phyloP scores from a whole-genome alignment of 2,888 invertebrate genomes.

The Leistus spinibarbis region DNA sequence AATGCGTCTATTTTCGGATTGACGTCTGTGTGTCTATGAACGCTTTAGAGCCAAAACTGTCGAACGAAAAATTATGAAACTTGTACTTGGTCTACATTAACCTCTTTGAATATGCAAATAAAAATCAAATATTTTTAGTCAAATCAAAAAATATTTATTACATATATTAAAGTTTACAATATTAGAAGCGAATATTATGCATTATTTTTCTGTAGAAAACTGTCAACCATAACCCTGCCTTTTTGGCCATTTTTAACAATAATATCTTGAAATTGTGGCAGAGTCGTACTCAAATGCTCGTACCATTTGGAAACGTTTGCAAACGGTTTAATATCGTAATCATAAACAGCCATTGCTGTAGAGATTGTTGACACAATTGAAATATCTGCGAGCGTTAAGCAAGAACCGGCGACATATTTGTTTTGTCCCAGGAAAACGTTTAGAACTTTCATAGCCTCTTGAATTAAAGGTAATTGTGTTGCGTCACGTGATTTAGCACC shows the following conservation, averaged over 20 bases:
- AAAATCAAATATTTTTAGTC: neutral
- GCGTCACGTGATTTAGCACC: slow-evolving; percentile 46
- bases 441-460: slow-evolving; percentile 55
- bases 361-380: slow-evolving; percentile 56
- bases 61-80: too few relatives aligned
- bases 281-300: neutral
- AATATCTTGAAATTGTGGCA: slow-evolving; percentile 25
- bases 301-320: slow-evolving; percentile 17
- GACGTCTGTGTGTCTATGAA: too few relatives aligned
- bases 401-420: slow-evolving; percentile 58
- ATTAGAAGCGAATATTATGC: neutral
- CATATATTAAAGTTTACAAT: too few relatives aligned
- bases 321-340: slow-evolving; percentile 24
- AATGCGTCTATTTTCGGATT: too few relatives aligned
- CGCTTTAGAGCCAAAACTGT: too few relatives aligned
- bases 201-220: slow-evolving; percentile 3
- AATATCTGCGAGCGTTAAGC: slow-evolving; percentile 61
- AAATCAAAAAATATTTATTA: neutral
- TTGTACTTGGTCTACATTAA: too few relatives aligned
- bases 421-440: slow-evolving; percentile 54
- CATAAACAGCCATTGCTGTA: slow-evolving; percentile 43
- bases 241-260: slow-evolving; percentile 23
- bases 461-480: slow-evolving; percentile 45
- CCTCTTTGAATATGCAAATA: too few relatives aligned
- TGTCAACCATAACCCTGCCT: slow-evolving; percentile 11